Percentiles rank a stretch among this genome's conserved stretches.
phyloP scores from a whole-genome alignment of 2,888 invertebrate species.

The Eutolmus rufibarbis region DNA sequence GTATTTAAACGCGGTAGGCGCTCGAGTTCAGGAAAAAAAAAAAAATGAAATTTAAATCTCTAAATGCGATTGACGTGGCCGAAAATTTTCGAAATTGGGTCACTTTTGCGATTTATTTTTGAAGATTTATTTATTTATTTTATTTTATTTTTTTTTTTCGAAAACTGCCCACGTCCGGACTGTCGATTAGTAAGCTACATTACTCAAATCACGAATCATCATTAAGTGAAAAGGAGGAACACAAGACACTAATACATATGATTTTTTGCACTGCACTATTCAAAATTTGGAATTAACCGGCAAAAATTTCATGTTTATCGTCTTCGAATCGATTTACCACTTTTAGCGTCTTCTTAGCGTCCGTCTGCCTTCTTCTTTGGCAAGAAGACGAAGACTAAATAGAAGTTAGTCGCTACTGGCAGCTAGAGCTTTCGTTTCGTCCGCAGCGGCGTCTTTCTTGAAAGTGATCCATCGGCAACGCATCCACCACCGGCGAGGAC shows the following conservation, averaged over 20 bases:
- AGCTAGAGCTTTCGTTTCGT: constrained; percentile 17
- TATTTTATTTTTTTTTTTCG: not conserved
- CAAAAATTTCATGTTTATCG: not conserved
- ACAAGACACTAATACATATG: not conserved
- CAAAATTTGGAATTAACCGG: not conserved
- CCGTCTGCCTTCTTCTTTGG: constrained; percentile 22
- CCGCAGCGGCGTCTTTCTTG: constrained; percentile 14
- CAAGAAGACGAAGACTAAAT: constrained; percentile 35
- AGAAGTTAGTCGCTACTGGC: not conserved
- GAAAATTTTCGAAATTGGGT: not conserved
- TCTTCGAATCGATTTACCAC: not conserved
- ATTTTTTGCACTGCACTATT: not conserved
- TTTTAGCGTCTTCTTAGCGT: not conserved
- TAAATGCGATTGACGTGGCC: not conserved
- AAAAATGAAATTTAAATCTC: not conserved
- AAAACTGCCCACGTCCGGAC: not conserved
- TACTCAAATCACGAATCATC: not conserved
- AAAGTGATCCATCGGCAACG: constrained; percentile 22
- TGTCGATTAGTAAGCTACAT: not conserved
- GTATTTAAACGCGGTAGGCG: not conserved
- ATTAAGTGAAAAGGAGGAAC: not conserved
- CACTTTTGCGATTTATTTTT: not conserved
- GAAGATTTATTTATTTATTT: too few species aligned
- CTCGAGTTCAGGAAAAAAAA: not conserved
- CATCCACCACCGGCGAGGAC: not conserved